Base-by-base conservation (phyloP, 2,888 invertebrate genomes). In the Pterobdella sp. region DNA sequence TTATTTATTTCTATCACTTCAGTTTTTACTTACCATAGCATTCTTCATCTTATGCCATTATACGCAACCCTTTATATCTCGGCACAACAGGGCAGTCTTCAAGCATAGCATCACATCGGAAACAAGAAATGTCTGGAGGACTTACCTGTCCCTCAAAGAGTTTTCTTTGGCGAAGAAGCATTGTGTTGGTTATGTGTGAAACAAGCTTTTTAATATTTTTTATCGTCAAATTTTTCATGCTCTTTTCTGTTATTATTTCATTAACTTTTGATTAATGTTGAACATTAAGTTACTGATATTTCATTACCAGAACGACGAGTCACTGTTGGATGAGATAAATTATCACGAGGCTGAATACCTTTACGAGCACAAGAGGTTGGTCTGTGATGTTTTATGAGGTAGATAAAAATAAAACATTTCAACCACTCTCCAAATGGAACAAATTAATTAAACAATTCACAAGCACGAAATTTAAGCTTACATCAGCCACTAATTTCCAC, bases 111-210 rank as follows among this genome's bases (percentile, higher is more conserved):
- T 56, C 7, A n/a, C 14, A 22, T 7, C 7, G 60, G 60, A 56
- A 26, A 56, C 10, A 72, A 82, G 83, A 73, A 80, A 83, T 78
- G 81, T 83, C 36, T 85, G 84, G 84, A 81, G 82, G 79, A 82
- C 94, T 77, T 94, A 93, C 82, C 88, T 93, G 64, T 90, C 91
- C 72, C 90, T 90, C 80, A 89, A 89, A 70, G 89, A 92, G 79
- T 95, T 92, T 81, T 91, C 92, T 76, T 83, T 91, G 74, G 95
- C 96, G 0, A 92, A 91, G 81, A 88, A 90, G 76, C 91, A 91
- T 83, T 91, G 92, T 67, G 77, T 78, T 77, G 82, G 82, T 76
- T n/a, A n/a, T n/a, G n/a, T n/a, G n/a, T n/a, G n/a, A 7, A 14
- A n/a, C 34, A 63, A 1, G 60, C 26, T 75, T 22, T n/a, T n/a